Conservation (phyloP, 2,797 vertebrate genomes). For the Champsocephalus esox region DNA sequence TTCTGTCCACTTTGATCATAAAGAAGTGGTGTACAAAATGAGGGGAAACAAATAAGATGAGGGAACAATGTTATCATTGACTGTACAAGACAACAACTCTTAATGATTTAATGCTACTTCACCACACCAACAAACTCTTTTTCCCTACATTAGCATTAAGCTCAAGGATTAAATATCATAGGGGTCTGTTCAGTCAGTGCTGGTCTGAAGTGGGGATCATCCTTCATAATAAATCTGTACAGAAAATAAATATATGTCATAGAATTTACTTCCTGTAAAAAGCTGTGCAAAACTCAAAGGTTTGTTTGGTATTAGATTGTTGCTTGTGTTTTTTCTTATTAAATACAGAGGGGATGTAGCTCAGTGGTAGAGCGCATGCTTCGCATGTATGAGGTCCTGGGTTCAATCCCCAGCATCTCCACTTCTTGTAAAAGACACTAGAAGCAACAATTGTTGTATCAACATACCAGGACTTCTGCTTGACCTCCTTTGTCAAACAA, state of each 20-base stretch:
- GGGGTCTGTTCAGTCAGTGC: conserved; percentile 23
- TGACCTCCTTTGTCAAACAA: too few relatives aligned
- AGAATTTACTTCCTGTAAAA: neutral
- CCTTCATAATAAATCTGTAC: conserved; percentile 32
- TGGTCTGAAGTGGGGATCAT: conserved; percentile 10
- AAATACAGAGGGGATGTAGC: conserved; percentile 26
- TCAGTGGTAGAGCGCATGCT: conserved; percentile 39
- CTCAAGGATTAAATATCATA: conserved; percentile 48
- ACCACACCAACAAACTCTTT: neutral
- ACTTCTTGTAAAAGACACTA: too few relatives aligned
- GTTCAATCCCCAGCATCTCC: conserved; percentile 7
- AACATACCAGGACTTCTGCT: too few relatives aligned
- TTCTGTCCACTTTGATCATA: conserved; percentile 7
- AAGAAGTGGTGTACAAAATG: neutral
- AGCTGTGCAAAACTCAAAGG: too few relatives aligned
- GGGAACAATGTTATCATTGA: neutral
- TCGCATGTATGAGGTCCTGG: conserved; percentile 23
- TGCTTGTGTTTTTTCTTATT: too few relatives aligned
- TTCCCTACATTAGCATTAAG: conserved; percentile 47
- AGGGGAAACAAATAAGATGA: neutral
- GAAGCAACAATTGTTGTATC: too few relatives aligned
- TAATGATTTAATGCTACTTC: too few relatives aligned
- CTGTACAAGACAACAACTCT: neutral
- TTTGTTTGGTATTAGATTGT: too few relatives aligned
- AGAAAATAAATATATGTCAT: too few relatives aligned